These are phyloP conservation scores for Prietella phreatophila DNA, from an alignment of 2,113 vertebrate genomes.

Conservation along the genomic window DNA sequence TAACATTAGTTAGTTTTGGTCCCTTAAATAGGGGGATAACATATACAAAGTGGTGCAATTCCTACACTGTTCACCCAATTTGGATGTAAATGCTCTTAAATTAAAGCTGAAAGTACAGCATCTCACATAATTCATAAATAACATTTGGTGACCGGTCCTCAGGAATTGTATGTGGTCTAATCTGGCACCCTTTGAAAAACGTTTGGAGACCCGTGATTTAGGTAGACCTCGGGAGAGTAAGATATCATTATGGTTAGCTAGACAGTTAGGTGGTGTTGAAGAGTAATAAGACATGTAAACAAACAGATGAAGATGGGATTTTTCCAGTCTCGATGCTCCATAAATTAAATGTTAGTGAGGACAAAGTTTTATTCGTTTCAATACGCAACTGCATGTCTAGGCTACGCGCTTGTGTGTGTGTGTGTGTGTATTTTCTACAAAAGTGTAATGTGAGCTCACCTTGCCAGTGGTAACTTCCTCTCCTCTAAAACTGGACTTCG, in stretches of 20 bases:
- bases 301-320: no score
- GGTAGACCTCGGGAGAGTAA: background rate
- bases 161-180: background rate
- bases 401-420: background rate
- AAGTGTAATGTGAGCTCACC: background rate
- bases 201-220: background rate
- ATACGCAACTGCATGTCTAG: background rate
- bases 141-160: background rate
- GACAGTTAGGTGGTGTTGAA: background rate
- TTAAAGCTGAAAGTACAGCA: background rate
- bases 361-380: background rate
- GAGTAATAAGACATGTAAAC: no score
- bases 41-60: background rate
- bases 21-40: background rate
- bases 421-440: background rate
- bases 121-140: background rate
- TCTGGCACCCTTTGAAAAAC: no score
- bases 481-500: background rate
- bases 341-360: background rate
- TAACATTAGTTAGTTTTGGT: no score
- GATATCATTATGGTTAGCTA: background rate
- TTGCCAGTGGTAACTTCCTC: conserved; percentile 2
- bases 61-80: background rate
- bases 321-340: background rate
- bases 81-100: background rate